Conservation (phyloP, 2,113 vertebrate genomes). For the Cyprinodon tularosa region DNA sequence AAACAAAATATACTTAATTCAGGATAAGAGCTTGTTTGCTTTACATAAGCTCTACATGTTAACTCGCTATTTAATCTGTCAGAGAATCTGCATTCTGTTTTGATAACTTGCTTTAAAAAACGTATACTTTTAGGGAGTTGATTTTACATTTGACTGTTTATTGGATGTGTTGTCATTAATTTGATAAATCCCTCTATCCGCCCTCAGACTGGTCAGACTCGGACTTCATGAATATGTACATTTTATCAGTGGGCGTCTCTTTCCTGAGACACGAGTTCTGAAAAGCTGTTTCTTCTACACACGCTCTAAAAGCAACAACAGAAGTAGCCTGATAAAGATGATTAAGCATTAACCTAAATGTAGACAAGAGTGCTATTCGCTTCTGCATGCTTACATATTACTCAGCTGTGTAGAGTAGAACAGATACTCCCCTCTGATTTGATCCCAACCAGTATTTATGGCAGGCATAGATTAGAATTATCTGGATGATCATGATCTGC, state of each 20-base stretch:
- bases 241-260: slow-evolving; percentile 1
- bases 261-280: slow-evolving; percentile 3
- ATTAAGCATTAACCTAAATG: not conserved
- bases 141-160: slow-evolving; percentile 28
- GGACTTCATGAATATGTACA: slow-evolving; percentile 37
- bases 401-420: not conserved
- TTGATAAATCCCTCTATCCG: slow-evolving; percentile 27
- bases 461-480: no score
- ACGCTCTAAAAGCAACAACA: not conserved
- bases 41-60: no score
- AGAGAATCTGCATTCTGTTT: not conserved
- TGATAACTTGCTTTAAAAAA: not conserved
- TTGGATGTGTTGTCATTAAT: not conserved
- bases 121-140: slow-evolving; percentile 1
- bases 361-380: not conserved
- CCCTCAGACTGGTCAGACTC: slow-evolving; percentile 24
- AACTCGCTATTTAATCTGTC: no score
- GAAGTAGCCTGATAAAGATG: not conserved
- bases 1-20: not conserved
- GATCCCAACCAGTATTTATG: no score
- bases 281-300: not conserved
- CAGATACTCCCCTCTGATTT: no score
- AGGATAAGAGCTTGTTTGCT: no score
- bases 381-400: not conserved
- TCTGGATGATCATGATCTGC: no score